A percentile compares a stretch with the other conserved stretches of the same genome.
These are phyloP conservation scores for Azemiops feae DNA, from an alignment of 2,113 vertebrate species.

Conservation along the genomic window DNA sequence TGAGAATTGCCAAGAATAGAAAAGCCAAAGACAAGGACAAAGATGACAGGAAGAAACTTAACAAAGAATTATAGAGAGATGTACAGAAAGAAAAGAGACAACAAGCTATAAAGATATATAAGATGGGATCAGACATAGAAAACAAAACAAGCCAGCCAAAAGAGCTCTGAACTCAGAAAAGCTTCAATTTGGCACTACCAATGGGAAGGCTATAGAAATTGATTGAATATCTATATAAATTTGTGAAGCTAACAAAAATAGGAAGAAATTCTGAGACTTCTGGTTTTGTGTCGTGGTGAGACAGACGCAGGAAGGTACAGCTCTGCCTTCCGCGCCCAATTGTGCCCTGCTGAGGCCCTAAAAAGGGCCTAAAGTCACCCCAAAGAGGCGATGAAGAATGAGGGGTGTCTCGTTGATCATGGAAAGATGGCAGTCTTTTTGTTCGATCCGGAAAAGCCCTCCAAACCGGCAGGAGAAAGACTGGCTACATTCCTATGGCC, in stretches of 20 bases:
- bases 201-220: neutral
- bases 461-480: too few species aligned
- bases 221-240: neutral
- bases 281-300: too few species aligned
- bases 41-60: neutral
- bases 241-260: neutral
- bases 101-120: neutral
- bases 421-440: too few species aligned
- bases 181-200: neutral
- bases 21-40: neutral
- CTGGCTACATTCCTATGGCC: too few species aligned
- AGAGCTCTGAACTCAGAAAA: neutral
- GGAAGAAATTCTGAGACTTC: neutral
- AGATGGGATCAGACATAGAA: neutral
- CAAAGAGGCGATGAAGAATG: too few species aligned
- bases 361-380: too few species aligned
- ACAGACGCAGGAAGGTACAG: too few species aligned
- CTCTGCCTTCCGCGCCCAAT: too few species aligned
- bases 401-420: too few species aligned
- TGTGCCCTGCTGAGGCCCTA: too few species aligned
- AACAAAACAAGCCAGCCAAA: neutral
- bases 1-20: neutral
- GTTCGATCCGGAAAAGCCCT: too few species aligned
- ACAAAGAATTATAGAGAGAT: neutral
- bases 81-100: neutral